These are phyloP conservation scores for Simalia tracyae DNA, from an alignment of 2,797 vertebrate species.

Conservation along the genomic window DNA sequence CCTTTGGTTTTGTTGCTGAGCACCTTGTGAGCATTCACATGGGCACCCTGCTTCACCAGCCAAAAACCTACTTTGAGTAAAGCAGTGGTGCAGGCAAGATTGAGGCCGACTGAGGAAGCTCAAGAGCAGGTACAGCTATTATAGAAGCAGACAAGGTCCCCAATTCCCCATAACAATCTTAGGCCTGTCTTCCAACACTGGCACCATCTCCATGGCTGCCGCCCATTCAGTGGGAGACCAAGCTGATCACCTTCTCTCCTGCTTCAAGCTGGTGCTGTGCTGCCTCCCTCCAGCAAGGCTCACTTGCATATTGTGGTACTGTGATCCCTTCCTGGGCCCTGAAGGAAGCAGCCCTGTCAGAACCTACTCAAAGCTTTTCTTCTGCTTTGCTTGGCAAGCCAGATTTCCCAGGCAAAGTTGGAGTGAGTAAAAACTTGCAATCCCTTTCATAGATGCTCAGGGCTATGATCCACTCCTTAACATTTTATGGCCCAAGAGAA, in stretches of 20 bases:
- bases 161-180: neutral
- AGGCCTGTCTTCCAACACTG: neutral
- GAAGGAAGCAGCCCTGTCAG: neutral
- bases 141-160: neutral
- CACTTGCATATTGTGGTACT: neutral
- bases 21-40: neutral
- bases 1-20: neutral
- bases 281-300: neutral
- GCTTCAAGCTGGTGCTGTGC: neutral
- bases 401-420: neutral
- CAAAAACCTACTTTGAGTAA: neutral
- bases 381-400: neutral
- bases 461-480: neutral
- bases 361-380: neutral
- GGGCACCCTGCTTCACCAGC: neutral
- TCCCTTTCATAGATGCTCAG: neutral
- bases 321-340: neutral
- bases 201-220: neutral
- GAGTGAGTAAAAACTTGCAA: neutral
- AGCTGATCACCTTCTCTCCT: neutral
- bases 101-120: neutral
- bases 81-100: neutral
- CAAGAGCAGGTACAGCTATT: neutral
- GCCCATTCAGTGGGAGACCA: neutral
- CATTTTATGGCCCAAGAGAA: neutral